These are phyloP conservation scores for Aspidiotus rigidus DNA, from an alignment of 2,888 invertebrate species.

Conservation along the genomic window DNA sequence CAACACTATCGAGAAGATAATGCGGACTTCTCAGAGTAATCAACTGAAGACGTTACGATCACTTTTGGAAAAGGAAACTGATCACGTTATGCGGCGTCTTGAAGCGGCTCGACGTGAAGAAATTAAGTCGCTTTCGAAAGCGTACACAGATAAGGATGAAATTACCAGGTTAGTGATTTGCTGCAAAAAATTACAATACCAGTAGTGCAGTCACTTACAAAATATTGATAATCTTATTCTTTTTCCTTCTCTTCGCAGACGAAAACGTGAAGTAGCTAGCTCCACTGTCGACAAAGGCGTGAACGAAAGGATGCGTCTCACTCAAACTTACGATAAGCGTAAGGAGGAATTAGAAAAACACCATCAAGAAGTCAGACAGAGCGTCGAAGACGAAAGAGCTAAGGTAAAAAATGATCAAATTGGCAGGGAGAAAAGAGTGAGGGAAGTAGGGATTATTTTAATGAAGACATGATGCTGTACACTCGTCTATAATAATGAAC, in stretches of 20 bases:
- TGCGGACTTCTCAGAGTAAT: slow-evolving; percentile 65
- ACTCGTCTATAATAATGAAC: too few species aligned
- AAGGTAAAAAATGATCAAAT: slow-evolving; percentile 46
- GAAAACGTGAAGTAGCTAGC: slow-evolving; percentile 72
- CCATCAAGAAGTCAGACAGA: slow-evolving; percentile 66
- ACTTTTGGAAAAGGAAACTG: slow-evolving; percentile 60
- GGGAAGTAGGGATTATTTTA: too few species aligned
- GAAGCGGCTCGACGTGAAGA: slow-evolving; percentile 77
- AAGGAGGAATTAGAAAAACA: slow-evolving; percentile 64
- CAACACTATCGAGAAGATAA: slow-evolving; percentile 66
- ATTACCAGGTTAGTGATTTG: slow-evolving; percentile 48
- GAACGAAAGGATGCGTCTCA: slow-evolving; percentile 72
- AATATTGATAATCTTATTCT: neutral
- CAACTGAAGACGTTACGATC: slow-evolving; percentile 66
- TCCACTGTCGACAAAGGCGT: slow-evolving; percentile 82
- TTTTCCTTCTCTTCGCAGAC: slow-evolving; percentile 40
- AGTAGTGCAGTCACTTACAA: neutral
- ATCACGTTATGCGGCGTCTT: slow-evolving; percentile 67
- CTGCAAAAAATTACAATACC: neutral
- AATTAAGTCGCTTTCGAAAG: slow-evolving; percentile 75
- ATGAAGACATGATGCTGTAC: too few species aligned
- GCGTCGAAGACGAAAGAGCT: slow-evolving; percentile 56
- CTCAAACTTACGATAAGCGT: slow-evolving; percentile 64
- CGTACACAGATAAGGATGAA: slow-evolving; percentile 84
- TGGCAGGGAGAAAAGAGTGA: neutral